Base-by-base conservation (phyloP, 2,888 invertebrate species). In the Dynastes tityus region DNA sequence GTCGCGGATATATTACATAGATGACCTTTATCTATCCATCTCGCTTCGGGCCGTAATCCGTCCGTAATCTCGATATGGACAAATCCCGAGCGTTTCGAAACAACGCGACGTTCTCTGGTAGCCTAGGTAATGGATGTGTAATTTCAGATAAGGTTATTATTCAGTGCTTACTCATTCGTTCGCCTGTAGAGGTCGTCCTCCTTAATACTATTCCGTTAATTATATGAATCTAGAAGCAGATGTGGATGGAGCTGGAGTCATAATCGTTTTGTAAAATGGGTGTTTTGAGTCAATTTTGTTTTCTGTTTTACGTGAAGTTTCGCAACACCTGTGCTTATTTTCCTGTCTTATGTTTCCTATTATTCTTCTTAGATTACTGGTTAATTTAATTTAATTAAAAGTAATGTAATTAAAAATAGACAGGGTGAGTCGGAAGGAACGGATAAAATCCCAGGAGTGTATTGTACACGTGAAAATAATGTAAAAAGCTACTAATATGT, bases 41-140 rank as follows among this genome's bases (percentile, higher is more conserved):
- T 71, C 67, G 67, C 49, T 45, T 32, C 6, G 53, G 22, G 49
- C 16, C 55, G 55, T 58, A 71, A 71, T 71, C 55, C 71, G 16
- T 37, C 13, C 70, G 53, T 29, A 29, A 51, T 71, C 55, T 22
- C 58, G 71, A 71, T 55, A 32, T 55, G 71, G 71, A 55, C 55
- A 55, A 55, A 58, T 71, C 55, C 37, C 22, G 53, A 16, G 49
- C 40, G 71, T 32, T 53, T 37, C n/a, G 58, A 71, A 58, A 71
- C 55, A 55, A 37, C 55, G 71, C 55, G 32, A 16, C 55, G 71
- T 71, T 58, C 37, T 32, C 13, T 58, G 71, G 37, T 71, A 71
- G 40, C 71, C 55, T 71, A 55, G 71, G 71, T 71, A 71, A 71
- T 71, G 71, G 55, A 71, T 71, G 71, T 71, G 55, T 58, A 71